Evolutionary conservation across 2,797 vertebrate genomes (phyloP).

Genomic region (Crenichthys baileyi): DNA sequence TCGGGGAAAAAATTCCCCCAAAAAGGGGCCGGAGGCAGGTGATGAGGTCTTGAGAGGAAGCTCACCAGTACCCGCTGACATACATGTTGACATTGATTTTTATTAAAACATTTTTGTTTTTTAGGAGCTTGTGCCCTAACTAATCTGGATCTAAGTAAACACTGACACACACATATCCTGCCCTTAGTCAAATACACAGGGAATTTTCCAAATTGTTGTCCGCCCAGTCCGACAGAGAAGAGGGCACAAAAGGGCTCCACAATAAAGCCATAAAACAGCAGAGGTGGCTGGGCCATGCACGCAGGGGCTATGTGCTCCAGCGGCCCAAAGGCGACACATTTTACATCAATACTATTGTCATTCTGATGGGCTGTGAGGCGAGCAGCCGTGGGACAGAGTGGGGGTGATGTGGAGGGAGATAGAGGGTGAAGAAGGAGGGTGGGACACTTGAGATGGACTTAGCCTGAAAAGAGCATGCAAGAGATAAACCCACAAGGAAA

Average conservation of each 20-base stretch:
- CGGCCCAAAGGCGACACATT: conserved; percentile 83
- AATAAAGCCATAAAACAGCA: conserved; percentile 84
- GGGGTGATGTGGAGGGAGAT: conserved; percentile 8
- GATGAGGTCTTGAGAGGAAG: conserved; percentile 34
- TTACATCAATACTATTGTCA: conserved; percentile 84
- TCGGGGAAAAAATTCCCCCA: conserved; percentile 37
- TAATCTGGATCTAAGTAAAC: conserved; percentile 65
- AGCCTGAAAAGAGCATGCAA: conserved; percentile 61
- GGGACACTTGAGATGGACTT: conserved; percentile 67
- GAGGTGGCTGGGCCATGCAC: conserved; percentile 76
- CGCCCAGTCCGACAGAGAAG: conserved; percentile 67
- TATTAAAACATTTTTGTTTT: conserved; percentile 21
- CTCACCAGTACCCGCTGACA: conserved; percentile 13
- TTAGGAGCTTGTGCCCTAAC: conserved; percentile 61
- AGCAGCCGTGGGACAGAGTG: conserved; percentile 60
- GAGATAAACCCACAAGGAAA: conserved; percentile 67
- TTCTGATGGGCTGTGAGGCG: conserved; percentile 77
- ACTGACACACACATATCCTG: conserved; percentile 33
- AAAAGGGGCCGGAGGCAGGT: conserved; percentile 35
- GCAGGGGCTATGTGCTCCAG: conserved; percentile 71
- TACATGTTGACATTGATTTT: conserved; percentile 40
- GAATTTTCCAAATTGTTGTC: conserved; percentile 79
- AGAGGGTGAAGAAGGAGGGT: conserved; percentile 54
- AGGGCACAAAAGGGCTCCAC: conserved; percentile 75
- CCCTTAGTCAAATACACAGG: conserved; percentile 62